Conservation (phyloP, 2,113 vertebrate genomes). For the Otolemur garnettii region DNA sequence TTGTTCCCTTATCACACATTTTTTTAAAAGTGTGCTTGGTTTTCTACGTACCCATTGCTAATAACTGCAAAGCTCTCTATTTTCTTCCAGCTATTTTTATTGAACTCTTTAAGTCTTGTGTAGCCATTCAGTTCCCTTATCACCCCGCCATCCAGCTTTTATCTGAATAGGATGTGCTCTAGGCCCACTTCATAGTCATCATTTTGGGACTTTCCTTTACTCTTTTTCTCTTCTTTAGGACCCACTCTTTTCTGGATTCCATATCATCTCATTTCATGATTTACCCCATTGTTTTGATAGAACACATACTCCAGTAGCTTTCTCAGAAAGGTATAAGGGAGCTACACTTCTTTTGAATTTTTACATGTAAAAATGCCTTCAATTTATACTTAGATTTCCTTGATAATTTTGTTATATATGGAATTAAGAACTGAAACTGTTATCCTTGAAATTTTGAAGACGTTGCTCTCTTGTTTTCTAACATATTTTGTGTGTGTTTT, state of each 20-base stretch:
- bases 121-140: neutral
- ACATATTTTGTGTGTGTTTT: neutral
- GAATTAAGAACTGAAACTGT: constrained; percentile 30
- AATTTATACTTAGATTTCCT: neutral
- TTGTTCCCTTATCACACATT: too few relatives aligned
- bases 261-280: neutral
- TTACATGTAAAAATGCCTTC: neutral
- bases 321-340: constrained; percentile 29
- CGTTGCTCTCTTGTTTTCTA: neutral
- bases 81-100: neutral
- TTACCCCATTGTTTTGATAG: neutral
- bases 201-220: neutral
- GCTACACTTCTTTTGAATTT: neutral
- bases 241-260: neutral
- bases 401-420: neutral
- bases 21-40: neutral
- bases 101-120: neutral
- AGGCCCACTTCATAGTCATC: neutral
- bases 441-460: neutral
- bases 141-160: neutral
- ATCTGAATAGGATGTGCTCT: neutral
- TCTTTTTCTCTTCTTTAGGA: neutral
- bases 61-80: neutral
- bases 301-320: neutral
- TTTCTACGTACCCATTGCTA: neutral